Evolutionary conservation across 2,888 invertebrate genomes (phyloP), one percentile per base, ranked within the genome.

Genomic region (Syrphus vitripennis): DNA sequence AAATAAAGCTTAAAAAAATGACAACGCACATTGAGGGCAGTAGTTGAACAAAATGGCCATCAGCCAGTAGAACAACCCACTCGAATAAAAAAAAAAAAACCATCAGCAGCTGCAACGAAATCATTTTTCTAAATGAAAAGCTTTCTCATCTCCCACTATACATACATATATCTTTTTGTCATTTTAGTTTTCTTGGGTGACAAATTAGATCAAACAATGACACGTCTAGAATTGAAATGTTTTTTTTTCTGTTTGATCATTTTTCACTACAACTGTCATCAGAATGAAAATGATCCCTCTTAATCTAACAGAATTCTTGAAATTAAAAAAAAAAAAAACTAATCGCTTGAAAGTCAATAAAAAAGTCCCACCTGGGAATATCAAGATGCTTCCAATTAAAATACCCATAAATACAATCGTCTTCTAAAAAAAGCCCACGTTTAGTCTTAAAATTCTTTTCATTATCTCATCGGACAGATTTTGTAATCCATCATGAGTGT

Each of bases 21-120:
- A 67, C 48, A 48, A 31, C 63, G 55, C 67, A 72, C 81, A 86
- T 81, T 76, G 75, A 76, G 84, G 76, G 67, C 84, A 84, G 42
- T 45, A 12, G 14, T 16, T 29, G 21, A 29, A 26, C 50, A 71
- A 48, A 81, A 77, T 70, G 82, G 77, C 86, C 63, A 57, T 53
- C 57, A 45, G 72, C 77, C 76, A 65, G 69, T n/a, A 24, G 40
- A 26, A 7, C 69, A 70, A 70, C 77, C 76, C 76, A 81, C 76
- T 67, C 59, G 67, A 21, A 16, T 4, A 19, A 48, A 63, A 59
- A 48, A 75, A 26, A 57, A 42, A 42, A 50, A 45, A n/a, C n/a
- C n/a, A n/a, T 34, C 76, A 79, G 74, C 74, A 75, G 79, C 74
- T 83, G 72, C 80, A 67, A 2, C 29, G 19, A 65, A 65, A 53